Conservation (phyloP, 2,113 vertebrate genomes). For the Poecile atricapillus region DNA sequence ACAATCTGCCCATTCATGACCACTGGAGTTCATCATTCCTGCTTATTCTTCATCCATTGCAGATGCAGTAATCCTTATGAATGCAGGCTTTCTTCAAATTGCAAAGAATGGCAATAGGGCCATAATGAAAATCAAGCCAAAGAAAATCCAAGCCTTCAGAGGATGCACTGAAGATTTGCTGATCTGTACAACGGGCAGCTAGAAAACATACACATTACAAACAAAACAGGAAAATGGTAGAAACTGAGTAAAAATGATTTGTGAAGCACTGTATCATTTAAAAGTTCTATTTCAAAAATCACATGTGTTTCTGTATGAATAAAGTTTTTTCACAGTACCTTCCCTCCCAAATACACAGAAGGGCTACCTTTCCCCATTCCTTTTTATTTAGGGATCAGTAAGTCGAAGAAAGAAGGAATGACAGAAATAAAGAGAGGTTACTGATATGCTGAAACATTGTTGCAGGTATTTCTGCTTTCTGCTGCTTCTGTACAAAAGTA, state of each 20-base stretch:
- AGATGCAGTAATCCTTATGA: conserved; percentile 62
- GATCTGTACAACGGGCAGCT: neutral
- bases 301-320: neutral
- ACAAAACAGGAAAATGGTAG: neutral
- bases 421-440: neutral
- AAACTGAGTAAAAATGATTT: neutral
- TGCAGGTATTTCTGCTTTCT: neutral
- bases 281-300: neutral
- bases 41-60: conserved; percentile 42
- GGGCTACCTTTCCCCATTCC: neutral
- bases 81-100: conserved; percentile 59
- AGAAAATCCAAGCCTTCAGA: conserved; percentile 16
- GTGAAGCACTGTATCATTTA: neutral
- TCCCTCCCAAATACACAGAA: neutral
- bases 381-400: neutral
- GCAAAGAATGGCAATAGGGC: neutral
- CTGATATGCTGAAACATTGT: neutral
- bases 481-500: neutral
- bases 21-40: conserved; percentile 51
- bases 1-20: conserved; percentile 53
- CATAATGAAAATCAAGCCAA: neutral
- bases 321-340: neutral
- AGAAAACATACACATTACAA: neutral
- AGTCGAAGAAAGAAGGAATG: neutral
- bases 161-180: neutral